Evolutionary conservation across 2,113 vertebrate genomes (phyloP).

Genomic region (Varanus salvator): DNA sequence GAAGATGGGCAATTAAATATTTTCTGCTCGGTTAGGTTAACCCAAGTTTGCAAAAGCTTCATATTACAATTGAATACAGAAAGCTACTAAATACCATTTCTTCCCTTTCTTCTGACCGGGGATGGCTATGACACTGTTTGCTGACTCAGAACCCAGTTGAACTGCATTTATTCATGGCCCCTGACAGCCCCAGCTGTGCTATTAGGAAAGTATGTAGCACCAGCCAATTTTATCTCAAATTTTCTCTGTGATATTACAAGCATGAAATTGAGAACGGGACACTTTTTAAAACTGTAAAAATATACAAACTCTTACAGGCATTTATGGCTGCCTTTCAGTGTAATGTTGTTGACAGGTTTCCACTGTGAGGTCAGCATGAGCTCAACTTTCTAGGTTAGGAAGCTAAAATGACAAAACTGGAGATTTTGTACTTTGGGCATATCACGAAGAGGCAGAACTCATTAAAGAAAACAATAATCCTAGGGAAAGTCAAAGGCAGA

Average conservation of each 20-base stretch:
- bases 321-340: background rate
- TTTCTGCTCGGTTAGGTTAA: background rate
- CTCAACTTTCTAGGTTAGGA: background rate
- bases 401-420: too few relatives aligned
- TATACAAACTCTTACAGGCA: background rate
- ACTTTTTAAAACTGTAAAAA: background rate
- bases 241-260: background rate
- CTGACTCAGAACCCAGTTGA: background rate
- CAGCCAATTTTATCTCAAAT: background rate
- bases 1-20: background rate
- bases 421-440: too few relatives aligned
- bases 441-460: too few relatives aligned
- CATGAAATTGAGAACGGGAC: background rate
- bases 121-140: background rate
- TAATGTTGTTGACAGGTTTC: background rate
- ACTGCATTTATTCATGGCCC: background rate
- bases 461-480: too few relatives aligned
- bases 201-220: background rate
- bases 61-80: background rate
- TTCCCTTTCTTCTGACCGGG: background rate
- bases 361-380: background rate
- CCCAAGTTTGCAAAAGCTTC: background rate
- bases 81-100: slow-evolving; percentile 5
- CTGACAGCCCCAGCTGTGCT: background rate
- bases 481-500: too few relatives aligned